Evolutionary conservation across 2,797 vertebrate species (phyloP), one percentile per base, ranked within the genome.

Genomic region (Urosaurus nigricauda): DNA sequence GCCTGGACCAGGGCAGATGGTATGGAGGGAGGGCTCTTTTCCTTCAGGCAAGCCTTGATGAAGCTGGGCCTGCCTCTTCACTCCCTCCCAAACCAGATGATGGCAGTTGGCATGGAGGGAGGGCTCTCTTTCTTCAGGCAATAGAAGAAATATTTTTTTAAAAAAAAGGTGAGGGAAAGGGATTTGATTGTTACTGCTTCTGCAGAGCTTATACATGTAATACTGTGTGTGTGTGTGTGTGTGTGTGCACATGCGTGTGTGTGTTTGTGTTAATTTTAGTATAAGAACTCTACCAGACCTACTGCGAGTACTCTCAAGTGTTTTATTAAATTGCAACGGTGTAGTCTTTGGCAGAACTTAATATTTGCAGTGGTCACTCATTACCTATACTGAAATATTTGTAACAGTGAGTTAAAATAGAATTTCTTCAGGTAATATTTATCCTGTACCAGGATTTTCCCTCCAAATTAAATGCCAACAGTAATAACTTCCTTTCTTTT

Each of bases 401-500:
- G 80, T 81, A 89, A 85, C 77, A 89, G 82, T 77, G n/a, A 92
- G n/a, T 90, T 92, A 87, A 2, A 21, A 84, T 81, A 88, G 79
- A 83, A 12, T 91, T 91, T 87, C 74, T 92, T n/a, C 29, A 58
- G 90, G 2, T 87, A 37, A 56, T 92, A 78, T 68, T 92, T 89
- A 60, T 82, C 47, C 88, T 82, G 78, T 58, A 89, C 58, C 70
- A 86, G 71, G 58, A 89, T 86, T 93, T 70, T 93, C 82, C 77
- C 90, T 70, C 58, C 88, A 53, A 88, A 90, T 87, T 84, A 89
- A 89, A 89, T 90, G 77, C 91, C 63, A 85, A 68, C 85, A 89
- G 58, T 89, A 90, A 63, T 90, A 93, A 86, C 92, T 91, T 80
- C 88, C 58, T 94, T 87, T 88, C 63, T 26, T 91, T 88, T 90